Evolutionary conservation across 2,113 vertebrate species (phyloP), one percentile per base, ranked within the genome.

Genomic region (Toxotes chatareus): DNA sequence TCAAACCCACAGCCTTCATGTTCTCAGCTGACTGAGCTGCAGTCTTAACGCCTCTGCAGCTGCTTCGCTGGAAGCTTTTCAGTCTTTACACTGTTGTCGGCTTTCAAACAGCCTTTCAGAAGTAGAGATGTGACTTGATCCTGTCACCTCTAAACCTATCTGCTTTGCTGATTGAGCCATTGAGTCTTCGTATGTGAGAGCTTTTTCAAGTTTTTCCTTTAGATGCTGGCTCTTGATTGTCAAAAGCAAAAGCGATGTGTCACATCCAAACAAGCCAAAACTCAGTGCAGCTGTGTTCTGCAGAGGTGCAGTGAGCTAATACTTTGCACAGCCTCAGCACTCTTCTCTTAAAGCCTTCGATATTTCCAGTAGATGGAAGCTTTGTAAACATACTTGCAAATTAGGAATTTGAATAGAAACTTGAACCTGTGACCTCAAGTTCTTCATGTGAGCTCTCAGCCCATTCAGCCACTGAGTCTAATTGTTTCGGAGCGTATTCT

Each of bases 151-250:
- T 57, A 61, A 88, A 85, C 79, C 78, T 56, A 46, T 78, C 68
- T 76, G 53, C 80, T 73, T 74, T 71, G 56, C 89, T 80, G 84
- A 90, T 86, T 85, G 84, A 87, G 84, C 72, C 77, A 69, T 80
- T 80, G 79, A 87, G 82, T 62, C 73, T 72, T 49, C 68, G 17
- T 27, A 16, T 60, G 77, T 53, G 56, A 83, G 80, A 64, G 83
- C 74, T 84, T 86, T 86, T 86, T 88, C 73, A 90, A 79, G 77
- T 77, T 77, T 60, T 82, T 55, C 60, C 71, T 80, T 86, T 51
- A 82, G 75, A 86, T 84, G 86, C 63, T 36, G 40, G 63, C 82
- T 83, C 65, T 38, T 53, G 73, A 82, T 87, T 80, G 76, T 88
- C 89, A 80, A 80, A 82, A 78, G 76, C 71, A 73, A 76, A 79